Base-by-base conservation (phyloP, 2,888 invertebrate species). In the Sesamia inferens region DNA sequence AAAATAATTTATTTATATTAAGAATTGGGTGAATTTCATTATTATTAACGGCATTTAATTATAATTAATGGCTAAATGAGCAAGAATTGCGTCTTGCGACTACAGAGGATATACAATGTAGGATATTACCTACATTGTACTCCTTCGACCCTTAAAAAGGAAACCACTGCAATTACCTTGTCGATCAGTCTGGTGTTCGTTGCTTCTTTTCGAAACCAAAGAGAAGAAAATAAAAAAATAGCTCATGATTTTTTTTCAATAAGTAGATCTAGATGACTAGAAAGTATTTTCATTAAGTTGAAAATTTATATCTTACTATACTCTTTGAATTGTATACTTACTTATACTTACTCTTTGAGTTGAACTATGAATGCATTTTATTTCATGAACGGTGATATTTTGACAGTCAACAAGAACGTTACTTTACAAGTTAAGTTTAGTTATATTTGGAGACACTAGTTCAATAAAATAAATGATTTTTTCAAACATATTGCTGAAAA, bases 351-450 rank as follows among this genome's bases (percentile, higher is more conserved):
- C n/a, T n/a, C n/a, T n/a, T n/a, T n/a, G n/a, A n/a, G 19, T 47
- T 14, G 0, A 76, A 57, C 0, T 44, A 19, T 31, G 67, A 80
- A 68, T 61, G 57, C 71, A 61, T 64, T 39, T 24, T 71, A 68
- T 16, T 79, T 64, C 5, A 22, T 74, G 82, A 79, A 84, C 80
- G 78, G 39, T 73, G 22, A 11, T 59, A 48, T 58, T 76, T 77
- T 85, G 81, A 83, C 85, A 85, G 74, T 2, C 11, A 42, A 39
- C 1, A 5, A 22, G 6, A 8, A 10, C 61, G 61, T 72, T 85
- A 11, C 83, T 74, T 79, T 79, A 31, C 44, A 74, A 14, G 61
- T 24, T n/a, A n/a, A n/a, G n/a, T 19, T 24, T 11, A 19, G 31
- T 10, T 10, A 19, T n/a, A 22, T 44, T 66, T 22, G 4, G 14